Base-by-base conservation (phyloP, 1,140 invertebrate genomes). In the Drosophila pseudoobscura region DNA sequence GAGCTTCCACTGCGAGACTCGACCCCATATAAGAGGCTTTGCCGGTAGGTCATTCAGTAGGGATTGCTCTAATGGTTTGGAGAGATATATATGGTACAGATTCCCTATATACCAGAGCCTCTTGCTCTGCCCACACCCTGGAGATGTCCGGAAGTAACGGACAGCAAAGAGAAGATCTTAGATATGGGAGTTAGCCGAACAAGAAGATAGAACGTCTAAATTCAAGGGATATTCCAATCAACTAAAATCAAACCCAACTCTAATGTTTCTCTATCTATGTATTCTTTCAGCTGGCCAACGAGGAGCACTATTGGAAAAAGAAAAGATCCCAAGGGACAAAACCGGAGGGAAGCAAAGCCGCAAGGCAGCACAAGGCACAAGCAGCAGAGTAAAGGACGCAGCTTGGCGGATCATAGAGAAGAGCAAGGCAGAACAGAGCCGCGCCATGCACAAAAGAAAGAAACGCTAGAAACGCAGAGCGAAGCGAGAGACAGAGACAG, bases 391-490 rank as follows among this genome's bases (percentile, higher is more conserved):
- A 31, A 9, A 3, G 6, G 29, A 54, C 26, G 6, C 35, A 47
- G 8, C 43, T 11, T 1, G 45, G 29, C 39, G 5, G 43, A 50
- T 3, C 2, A 0, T 0, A 57, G 49, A n/a, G 24, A 15, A 45
- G 26, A 22, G 13, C 5, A 13, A 0, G 22, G 9, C 5, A 13
- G 0, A 31, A 3, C 41, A 41, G 46, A 60, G 66, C 66, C 31
- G 41, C 65, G 82, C 82, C 82, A 85, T 85, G 82, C 78, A 85
- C 74, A 85, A 64, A 74, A 87, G 82, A 82, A 85, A 71, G 70
- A 85, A 82, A 68, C 52, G 64, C 55, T 85, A 87, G 78, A 35
- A 11, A 22, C 22, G 13, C 20, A 35, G 47, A 7, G 22, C 2
- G 2, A 17, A 26, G 7, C 17, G 20, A 3, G 24, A 29, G n/a